Percentiles rank a stretch among this genome's conserved stretches.
phyloP scores from a whole-genome alignment of 2,888 invertebrate genomes.

The Tiliacea citrago region DNA sequence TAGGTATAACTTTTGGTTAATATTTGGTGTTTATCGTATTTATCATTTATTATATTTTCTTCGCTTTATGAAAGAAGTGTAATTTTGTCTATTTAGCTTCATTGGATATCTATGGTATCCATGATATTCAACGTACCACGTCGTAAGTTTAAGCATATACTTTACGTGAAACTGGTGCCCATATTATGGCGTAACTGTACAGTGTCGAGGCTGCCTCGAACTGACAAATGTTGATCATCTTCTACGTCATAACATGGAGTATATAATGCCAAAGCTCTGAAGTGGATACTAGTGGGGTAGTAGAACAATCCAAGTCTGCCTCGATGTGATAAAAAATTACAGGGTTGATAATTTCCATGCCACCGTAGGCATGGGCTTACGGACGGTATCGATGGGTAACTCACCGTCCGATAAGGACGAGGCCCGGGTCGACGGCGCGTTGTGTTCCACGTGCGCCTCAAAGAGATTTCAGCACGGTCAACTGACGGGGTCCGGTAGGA shows the following conservation, averaged over 20 bases:
- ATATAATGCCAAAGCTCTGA: neutral
- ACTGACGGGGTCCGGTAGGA: no score
- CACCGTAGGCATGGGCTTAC: no score
- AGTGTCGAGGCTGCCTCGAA: constrained; percentile 1
- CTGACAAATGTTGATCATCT: neutral
- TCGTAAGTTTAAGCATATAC: constrained; percentile 26
- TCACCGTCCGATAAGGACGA: no score
- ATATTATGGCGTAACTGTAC: constrained; percentile 22
- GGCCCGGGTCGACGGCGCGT: no score
- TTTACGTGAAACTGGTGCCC: neutral
- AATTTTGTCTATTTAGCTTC: constrained; percentile 22
- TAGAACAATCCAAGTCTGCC: neutral
- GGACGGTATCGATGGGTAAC: no score
- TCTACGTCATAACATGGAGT: constrained; percentile 3
- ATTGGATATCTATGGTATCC: constrained; percentile 17
- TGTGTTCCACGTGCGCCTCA: no score
- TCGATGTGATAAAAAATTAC: neutral
- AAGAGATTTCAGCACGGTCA: no score
- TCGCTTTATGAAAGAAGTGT: constrained; percentile 1
- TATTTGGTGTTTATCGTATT: neutral
- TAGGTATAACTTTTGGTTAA: neutral
- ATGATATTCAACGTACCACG: constrained; percentile 6
- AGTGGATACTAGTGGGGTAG: neutral
- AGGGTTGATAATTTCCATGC: no score
- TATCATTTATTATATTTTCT: neutral